Evolutionary conservation across 2,797 vertebrate genomes (phyloP).

Genomic region (Tokudaia tokunoshimensis): DNA sequence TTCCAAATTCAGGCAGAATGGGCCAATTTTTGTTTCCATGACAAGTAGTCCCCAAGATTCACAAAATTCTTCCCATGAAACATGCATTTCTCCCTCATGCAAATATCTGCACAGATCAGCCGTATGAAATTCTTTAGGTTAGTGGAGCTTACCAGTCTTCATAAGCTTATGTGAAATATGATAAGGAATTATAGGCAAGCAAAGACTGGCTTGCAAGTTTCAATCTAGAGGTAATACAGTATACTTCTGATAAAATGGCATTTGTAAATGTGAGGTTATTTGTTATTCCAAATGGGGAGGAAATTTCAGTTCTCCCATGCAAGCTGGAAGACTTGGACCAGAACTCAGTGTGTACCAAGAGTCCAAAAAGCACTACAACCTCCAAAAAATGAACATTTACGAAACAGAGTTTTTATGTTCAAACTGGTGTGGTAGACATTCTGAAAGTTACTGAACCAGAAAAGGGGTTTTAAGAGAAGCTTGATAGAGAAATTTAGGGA

Average conservation of each 20-base stretch:
- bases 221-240: neutral
- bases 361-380: neutral
- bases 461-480: neutral
- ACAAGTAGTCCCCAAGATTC: neutral
- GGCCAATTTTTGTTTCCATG: neutral
- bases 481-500: too few species aligned
- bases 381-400: neutral
- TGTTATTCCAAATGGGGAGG: neutral
- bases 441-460: neutral
- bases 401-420: neutral
- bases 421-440: neutral
- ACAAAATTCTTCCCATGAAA: neutral
- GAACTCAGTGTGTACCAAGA: neutral
- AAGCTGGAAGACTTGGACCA: neutral
- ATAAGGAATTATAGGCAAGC: neutral
- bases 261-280: neutral
- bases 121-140: neutral
- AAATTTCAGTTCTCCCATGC: neutral
- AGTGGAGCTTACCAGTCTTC: neutral
- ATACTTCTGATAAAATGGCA: neutral
- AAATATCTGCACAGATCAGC: too few species aligned
- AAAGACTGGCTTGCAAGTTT: neutral
- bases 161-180: neutral
- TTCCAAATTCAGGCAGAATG: neutral
- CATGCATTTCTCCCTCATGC: neutral